Base-by-base conservation (phyloP, 2,113 vertebrate species). In the Motacilla alba region DNA sequence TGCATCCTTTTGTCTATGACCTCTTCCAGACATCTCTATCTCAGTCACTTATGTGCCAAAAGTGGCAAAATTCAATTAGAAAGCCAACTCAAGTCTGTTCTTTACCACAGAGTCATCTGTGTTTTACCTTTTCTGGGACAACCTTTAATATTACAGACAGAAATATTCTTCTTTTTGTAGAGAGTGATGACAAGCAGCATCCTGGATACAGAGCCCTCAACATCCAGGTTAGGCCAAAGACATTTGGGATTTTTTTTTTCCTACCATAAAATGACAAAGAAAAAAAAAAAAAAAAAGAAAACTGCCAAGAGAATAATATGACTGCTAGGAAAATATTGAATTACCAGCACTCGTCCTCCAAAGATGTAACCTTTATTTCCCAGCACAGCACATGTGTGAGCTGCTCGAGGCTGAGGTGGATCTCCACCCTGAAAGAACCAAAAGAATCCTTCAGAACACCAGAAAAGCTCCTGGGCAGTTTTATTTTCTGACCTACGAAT, bases 351-450 rank as follows among this genome's bases (percentile, higher is more conserved):
- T 97, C 99, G 97, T 91, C 99, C 99, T 78, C 99, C 99, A 90
- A 99, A 99, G 59, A 99, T 78, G 93, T 99, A 99, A 43, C 99
- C 99, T 95, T 96, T 98, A 67, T 97, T 98, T 79, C 98, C 98
- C 30, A 99, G 94, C 30, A 98, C 97, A 82, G 99, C 98, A 82
- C 99, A 98, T 0, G 98, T 98, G 30, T 99, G 99, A 50, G 99
- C 99, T 24, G 99, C 99, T 92, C 99, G 98, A 26, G 99, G 99
- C 44, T 98, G 98, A 31, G 99, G 99, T 68, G 98, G 97, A 39
- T 93, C 96, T 92, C 97, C 98, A 82, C 98, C 98, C 99, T 99
- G 97, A 52, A 97, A 98, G 43, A 69, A 96, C 4, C 96, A 88
- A 92, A 52, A 93, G 2, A 94, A 82, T 10, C 91, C 14, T 87